These are phyloP conservation scores for Seriola aureovittata DNA, from an alignment of 2,113 vertebrate species.

Conservation along the genomic window DNA sequence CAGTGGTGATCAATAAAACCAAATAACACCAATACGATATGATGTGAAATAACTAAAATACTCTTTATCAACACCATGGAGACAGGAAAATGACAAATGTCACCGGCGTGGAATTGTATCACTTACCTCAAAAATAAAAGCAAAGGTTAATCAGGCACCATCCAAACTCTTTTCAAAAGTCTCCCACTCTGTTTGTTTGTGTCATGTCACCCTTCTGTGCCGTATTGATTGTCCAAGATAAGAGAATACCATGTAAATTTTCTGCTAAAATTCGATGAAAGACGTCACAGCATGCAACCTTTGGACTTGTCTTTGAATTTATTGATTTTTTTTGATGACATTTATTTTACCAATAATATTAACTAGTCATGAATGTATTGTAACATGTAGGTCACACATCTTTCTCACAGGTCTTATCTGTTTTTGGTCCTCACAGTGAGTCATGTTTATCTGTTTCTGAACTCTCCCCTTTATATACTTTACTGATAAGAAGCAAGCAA, in stretches of 20 bases:
- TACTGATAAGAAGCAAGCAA: constrained; percentile 66
- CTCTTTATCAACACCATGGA: constrained; percentile 21
- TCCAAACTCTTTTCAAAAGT: constrained; percentile 35
- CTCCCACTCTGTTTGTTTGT: constrained; percentile 52
- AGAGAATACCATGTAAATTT: constrained; percentile 29
- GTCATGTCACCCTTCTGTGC: constrained; percentile 31
- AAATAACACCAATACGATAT: constrained; percentile 50
- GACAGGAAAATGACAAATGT: constrained; percentile 39
- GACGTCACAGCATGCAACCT: constrained; percentile 42
- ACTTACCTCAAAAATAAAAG: constrained; percentile 50
- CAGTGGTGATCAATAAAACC: constrained; percentile 61
- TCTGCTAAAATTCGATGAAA: constrained; percentile 32
- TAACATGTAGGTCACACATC: not conserved
- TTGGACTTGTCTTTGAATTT: constrained; percentile 46
- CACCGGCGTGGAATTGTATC: constrained; percentile 39
- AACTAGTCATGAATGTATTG: constrained; percentile 14
- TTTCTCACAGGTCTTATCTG: constrained; percentile 25
- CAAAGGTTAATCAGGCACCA: constrained; percentile 56
- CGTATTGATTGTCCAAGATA: constrained; percentile 46
- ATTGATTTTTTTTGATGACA: constrained; percentile 51
- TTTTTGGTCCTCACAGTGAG: constrained; percentile 29
- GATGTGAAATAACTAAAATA: constrained; percentile 40
- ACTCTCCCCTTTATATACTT: constrained; percentile 68
- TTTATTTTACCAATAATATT: constrained; percentile 38
- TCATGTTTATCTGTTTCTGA: constrained; percentile 67